Evolutionary conservation across 1,140 invertebrate species (phyloP), one percentile per base, ranked within the genome.

Genomic region (Megathymus violae): DNA sequence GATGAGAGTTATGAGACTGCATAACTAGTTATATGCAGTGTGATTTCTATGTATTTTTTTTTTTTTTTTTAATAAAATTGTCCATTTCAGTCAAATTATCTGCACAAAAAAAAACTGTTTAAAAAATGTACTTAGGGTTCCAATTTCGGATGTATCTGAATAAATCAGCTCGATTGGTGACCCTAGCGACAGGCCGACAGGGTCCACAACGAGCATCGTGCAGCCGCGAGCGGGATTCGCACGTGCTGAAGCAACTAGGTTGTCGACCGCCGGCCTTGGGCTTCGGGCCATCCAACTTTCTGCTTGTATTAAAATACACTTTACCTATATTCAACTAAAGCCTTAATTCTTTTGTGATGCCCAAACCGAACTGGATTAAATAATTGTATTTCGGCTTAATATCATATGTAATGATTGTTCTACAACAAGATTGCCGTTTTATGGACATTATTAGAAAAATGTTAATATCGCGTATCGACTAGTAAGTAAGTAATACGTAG

Each of bases 201-300:
- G 22, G 27, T 10, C 27, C 22, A 43, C 48, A 27, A 19, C 31
- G 56, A 69, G 72, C 69, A 66, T 67, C 77, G 73, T 79, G 80
- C 27, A 31, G 7, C 1, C 4, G 81, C 70, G 65, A 85, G 74
- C 80, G 74, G 74, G 81, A 80, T 83, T 84, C 76, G 79, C 81
- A 84, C 82, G 81, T 83, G 82, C 71, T 72, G 74, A 74, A 67
- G 67, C 65, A 64, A 64, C 54, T 74, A 76, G 82, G 85, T 85
- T 88, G 85, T 80, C 82, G 85, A 88, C 82, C 85, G 67, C 46
- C 76, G 82, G 79, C 82, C 80, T 88, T 88, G 85, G 75, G 71
- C 27, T 31, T 31, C n/a, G n/a, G 27, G 4, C 1, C 27, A 9
- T 31, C 27, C 27, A 31, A 7, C 9, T 4, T 31, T 9, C 27